Evolutionary conservation across 1,140 invertebrate species (phyloP), one percentile per base, ranked within the genome.

Genomic region (Drosophila arawakana): DNA sequence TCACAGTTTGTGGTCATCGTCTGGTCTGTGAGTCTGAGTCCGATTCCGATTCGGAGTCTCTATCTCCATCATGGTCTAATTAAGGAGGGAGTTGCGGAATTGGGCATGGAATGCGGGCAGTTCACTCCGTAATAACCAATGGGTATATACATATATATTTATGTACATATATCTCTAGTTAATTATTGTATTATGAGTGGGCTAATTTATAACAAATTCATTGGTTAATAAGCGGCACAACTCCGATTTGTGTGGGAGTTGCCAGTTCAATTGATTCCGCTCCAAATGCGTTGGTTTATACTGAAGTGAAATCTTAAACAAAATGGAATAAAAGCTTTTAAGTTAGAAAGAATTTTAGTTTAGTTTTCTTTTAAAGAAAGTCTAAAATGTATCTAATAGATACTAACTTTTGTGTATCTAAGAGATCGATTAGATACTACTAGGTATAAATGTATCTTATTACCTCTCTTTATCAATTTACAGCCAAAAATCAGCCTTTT

Each of bases 51-150:
- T 25, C 25, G 2, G 25, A 30, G 25, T 30, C 25, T 30, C 25
- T 0, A 6, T 3, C 25, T 30, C 25, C 25, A 30, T 30, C 25
- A 30, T 30, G 25, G 39, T 39, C 54, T 73, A 18, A 15, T 52
- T 73, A 55, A 47, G 68, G 59, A 30, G 25, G 52, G 52, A 30
- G 21, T 55, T 39, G 71, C 66, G 25, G 58, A 62, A 70, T 74
- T 74, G 72, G 72, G 35, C 72, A 70, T 70, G 66, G 72, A 69
- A 74, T 74, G 72, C 72, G 72, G 72, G 72, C 72, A 55, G 57
- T 73, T 60, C 57, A 73, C 49, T 13, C 35, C 61, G 55, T 69
- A 69, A 69, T 73, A 60, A 57, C 30, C 13, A 47, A 9, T 41
- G 59, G 47, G 47, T 18, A 11, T 9, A 30, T 50, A 41, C 30